phyloP scores from a whole-genome alignment of 2,888 invertebrate species.

The Notocelia uddmanniana region DNA sequence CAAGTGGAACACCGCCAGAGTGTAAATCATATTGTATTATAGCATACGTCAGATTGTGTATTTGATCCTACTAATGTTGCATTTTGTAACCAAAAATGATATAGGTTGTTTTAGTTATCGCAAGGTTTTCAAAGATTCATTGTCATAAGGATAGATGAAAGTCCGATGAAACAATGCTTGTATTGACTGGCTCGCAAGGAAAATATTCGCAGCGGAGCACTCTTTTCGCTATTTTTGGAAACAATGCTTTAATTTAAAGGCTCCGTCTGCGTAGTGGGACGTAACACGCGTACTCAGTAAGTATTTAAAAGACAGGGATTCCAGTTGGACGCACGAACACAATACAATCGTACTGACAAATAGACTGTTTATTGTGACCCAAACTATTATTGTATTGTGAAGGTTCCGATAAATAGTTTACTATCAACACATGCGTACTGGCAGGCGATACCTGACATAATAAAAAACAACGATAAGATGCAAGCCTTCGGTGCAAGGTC shows the following conservation, averaged over 20 bases:
- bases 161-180: constrained; percentile 1
- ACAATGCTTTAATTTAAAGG: constrained; percentile 3
- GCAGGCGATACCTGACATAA: constrained; percentile 36
- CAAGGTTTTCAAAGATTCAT: not conserved
- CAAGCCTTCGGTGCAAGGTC: constrained; percentile 62
- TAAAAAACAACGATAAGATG: constrained; percentile 56
- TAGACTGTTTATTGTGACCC: too few species aligned
- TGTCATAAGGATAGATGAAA: not conserved
- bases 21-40: constrained; percentile 33
- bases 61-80: not conserved
- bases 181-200: not conserved
- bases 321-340: not conserved
- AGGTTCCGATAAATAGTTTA: not conserved
- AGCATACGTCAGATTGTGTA: constrained; percentile 25
- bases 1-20: constrained; percentile 66
- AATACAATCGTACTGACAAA: not conserved
- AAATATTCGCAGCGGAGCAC: not conserved
- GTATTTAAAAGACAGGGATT: not conserved
- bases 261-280: too few species aligned
- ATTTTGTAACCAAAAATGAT: not conserved
- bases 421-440: constrained; percentile 1
- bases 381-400: too few species aligned
- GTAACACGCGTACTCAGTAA: too few species aligned
- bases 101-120: too few species aligned
- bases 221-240: not conserved